Evolutionary conservation across 2,113 vertebrate genomes (phyloP).

Genomic region (Emydura subglobosa): DNA sequence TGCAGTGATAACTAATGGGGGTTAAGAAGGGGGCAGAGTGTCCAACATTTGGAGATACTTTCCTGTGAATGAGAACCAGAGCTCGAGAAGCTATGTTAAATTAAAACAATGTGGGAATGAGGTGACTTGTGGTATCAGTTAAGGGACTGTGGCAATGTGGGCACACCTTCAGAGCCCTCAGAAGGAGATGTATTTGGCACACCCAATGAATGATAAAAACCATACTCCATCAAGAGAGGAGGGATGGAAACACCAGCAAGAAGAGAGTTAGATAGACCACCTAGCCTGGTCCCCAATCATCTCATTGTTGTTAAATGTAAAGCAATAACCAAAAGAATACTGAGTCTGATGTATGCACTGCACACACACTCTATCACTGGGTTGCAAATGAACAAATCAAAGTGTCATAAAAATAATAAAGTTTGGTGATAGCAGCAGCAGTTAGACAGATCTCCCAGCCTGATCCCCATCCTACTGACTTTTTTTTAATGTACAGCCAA

Average conservation of each 20-base stretch:
- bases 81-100: neutral
- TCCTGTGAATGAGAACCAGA: neutral
- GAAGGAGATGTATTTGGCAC: neutral
- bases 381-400: neutral
- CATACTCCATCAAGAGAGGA: neutral
- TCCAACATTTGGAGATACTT: neutral
- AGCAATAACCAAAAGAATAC: neutral
- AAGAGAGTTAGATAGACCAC: neutral
- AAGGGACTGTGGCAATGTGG: rapidly evolving
- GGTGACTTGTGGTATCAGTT: neutral
- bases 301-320: neutral
- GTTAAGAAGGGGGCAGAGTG: neutral
- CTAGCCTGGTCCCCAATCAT: neutral
- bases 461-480: neutral
- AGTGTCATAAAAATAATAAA: neutral
- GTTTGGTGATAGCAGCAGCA: neutral
- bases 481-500: neutral
- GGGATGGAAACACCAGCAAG: neutral
- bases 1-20: neutral
- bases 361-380: neutral
- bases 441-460: neutral
- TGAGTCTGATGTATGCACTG: conserved; percentile 8
- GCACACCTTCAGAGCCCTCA: neutral
- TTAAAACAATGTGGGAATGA: neutral
- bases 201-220: neutral